Conservation (phyloP, 2,113 vertebrate genomes). For the Channa argus region DNA sequence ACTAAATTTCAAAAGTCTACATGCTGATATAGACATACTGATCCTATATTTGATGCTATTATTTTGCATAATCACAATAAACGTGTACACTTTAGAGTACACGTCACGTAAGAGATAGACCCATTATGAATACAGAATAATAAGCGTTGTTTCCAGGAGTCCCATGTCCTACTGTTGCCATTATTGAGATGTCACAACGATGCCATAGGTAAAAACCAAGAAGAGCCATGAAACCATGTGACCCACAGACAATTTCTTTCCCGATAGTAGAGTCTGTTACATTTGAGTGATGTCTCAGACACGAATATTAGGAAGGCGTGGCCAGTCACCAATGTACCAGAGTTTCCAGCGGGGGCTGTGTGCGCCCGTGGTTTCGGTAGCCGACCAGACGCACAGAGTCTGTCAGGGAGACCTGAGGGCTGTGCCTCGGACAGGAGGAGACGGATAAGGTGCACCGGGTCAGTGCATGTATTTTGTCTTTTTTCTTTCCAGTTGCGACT, state of each 20-base stretch:
- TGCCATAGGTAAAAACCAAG: background rate
- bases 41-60: too few relatives aligned
- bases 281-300: constrained; percentile 32
- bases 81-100: too few relatives aligned
- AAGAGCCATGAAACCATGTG: background rate
- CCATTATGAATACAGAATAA: too few relatives aligned
- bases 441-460: constrained; percentile 44
- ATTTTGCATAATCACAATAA: too few relatives aligned
- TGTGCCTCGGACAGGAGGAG: constrained; percentile 39
- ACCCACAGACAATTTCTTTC: constrained; percentile 3
- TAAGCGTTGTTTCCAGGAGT: too few relatives aligned
- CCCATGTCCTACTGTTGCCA: too few relatives aligned
- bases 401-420: constrained; percentile 45
- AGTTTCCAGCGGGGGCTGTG: constrained; percentile 54
- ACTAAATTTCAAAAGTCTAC: too few relatives aligned
- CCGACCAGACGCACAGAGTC: constrained; percentile 3
- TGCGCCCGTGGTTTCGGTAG: constrained; percentile 7
- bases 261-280: background rate
- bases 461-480: constrained; percentile 45
- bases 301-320: constrained; percentile 66
- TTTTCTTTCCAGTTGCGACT: constrained; percentile 14
- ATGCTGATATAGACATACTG: too few relatives aligned
- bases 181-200: background rate
- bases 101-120: too few relatives aligned
- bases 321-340: constrained; percentile 55